phyloP scores from a whole-genome alignment of 2,113 vertebrate species.

The Syngnathus floridae region DNA sequence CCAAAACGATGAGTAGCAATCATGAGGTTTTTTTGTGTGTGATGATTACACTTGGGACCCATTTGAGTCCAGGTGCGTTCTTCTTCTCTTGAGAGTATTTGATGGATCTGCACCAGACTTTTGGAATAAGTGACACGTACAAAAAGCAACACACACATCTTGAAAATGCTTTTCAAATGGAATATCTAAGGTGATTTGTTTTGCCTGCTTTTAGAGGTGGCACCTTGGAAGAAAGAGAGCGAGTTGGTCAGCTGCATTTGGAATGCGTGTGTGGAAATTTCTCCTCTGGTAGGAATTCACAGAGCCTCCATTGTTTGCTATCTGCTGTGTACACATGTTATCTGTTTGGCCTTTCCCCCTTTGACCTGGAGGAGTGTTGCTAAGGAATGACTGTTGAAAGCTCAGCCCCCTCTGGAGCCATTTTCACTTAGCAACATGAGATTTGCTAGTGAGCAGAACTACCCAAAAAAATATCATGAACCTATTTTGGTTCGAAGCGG shows the following conservation, averaged over 20 bases:
- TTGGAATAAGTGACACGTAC: too few relatives aligned
- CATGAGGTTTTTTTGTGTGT: too few relatives aligned
- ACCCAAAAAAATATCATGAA: neutral
- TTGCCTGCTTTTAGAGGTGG: neutral
- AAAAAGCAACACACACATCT: too few relatives aligned
- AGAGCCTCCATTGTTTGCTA: conserved; percentile 30
- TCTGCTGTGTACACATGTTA: conserved; percentile 27
- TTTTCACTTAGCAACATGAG: neutral
- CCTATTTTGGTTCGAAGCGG: neutral
- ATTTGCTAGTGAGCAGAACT: neutral
- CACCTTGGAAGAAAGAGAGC: neutral
- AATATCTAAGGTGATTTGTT: too few relatives aligned
- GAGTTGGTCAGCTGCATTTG: neutral
- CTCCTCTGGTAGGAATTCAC: conserved; percentile 20
- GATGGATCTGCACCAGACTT: too few relatives aligned
- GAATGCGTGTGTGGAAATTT: conserved; percentile 13
- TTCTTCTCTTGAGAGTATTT: too few relatives aligned
- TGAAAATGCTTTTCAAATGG: too few relatives aligned
- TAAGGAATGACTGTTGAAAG: neutral
- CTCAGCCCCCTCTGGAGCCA: neutral
- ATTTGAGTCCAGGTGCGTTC: too few relatives aligned
- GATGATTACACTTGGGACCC: too few relatives aligned
- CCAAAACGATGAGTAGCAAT: too few relatives aligned
- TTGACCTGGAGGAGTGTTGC: conserved; percentile 3
- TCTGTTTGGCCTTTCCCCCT: conserved; percentile 30